Base-by-base conservation (phyloP, 2,888 invertebrate genomes). In the Tachina fera region DNA sequence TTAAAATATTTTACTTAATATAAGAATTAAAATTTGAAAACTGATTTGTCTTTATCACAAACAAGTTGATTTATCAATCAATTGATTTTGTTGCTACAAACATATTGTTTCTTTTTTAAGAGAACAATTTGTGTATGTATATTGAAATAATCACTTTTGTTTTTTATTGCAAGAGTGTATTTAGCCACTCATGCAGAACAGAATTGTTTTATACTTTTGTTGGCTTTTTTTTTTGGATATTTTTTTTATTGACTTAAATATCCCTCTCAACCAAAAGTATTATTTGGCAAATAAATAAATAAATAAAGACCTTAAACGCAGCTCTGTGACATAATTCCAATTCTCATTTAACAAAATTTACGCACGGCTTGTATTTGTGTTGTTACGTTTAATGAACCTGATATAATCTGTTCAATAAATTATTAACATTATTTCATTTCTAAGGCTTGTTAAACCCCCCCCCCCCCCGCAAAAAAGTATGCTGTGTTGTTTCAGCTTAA, bases 331-430 rank as follows among this genome's bases (percentile, higher is more conserved):
- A 11, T 43, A 16, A 8, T n/a, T 31, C 31, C 22, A 9, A 13
- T 3, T 49, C 31, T 41, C 39, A 41, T 14, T 49, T 16, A 31
- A 4, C 5, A 51, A 39, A 49, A 1, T 10, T 56, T 61, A 16
- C 16, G 49, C 49, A 74, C 41, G 39, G 22, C 8, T 63, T 11
- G n/a, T n/a, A 16, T 3, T 53, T 43, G 22, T 39, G n/a, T 9
- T 45, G 13, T 9, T 31, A 31, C 2, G 43, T 16, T 76, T 47
- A 45, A 47, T 76, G 65, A 75, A 65, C 43, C 31, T 41, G 5
- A 56, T 6, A 53, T 63, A 65, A 75, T 75, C 10, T 65, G 6
- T 49, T 60, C 39, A 13, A 45, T 67, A 22, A 76, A 67, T 31
- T 45, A 56, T 45, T 9, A 45, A 19, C 63, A 51, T 43, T 43